A percentile compares a stretch with the other conserved stretches of the same genome.
phyloP scores from a whole-genome alignment of 2,113 vertebrate species.

The Mirza zaza region DNA sequence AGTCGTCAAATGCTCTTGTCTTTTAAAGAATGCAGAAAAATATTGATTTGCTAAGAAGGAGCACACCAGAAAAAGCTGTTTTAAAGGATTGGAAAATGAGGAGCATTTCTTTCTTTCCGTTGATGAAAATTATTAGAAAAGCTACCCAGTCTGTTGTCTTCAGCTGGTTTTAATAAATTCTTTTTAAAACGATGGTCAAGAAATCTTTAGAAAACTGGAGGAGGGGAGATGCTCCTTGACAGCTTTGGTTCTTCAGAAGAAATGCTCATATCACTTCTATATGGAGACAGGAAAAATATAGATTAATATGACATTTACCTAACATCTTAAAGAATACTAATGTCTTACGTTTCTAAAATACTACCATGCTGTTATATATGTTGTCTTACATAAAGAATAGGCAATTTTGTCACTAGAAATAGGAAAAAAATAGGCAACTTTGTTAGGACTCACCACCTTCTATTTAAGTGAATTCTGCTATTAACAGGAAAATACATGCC shows the following conservation, averaged over 20 bases:
- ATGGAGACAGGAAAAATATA: constrained; percentile 72
- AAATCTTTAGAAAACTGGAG: constrained; percentile 84
- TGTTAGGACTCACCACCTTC: background rate
- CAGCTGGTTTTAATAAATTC: constrained; percentile 85
- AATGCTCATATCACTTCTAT: constrained; percentile 92
- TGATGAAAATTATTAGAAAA: constrained; percentile 84
- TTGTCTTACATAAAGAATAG: background rate
- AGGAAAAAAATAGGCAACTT: background rate
- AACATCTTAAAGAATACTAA: constrained; percentile 4
- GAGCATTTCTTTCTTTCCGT: constrained; percentile 83
- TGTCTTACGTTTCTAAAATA: constrained; percentile 22
- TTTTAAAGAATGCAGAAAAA: constrained; percentile 83
- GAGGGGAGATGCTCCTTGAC: constrained; percentile 79
- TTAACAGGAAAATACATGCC: background rate
- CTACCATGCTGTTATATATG: background rate
- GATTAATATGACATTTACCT: constrained; percentile 63
- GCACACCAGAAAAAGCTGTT: constrained; percentile 82
- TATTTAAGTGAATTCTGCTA: background rate
- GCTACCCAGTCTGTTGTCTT: constrained; percentile 83
- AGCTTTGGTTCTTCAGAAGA: constrained; percentile 85
- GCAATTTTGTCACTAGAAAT: background rate
- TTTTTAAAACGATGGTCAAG: constrained; percentile 81
- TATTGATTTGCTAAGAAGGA: constrained; percentile 83
- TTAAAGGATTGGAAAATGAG: constrained; percentile 80
- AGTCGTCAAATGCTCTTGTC: constrained; percentile 80